Percentiles rank a stretch among this genome's conserved stretches.
phyloP scores from a whole-genome alignment of 2,797 vertebrate species.

The Peromyscus eremicus region DNA sequence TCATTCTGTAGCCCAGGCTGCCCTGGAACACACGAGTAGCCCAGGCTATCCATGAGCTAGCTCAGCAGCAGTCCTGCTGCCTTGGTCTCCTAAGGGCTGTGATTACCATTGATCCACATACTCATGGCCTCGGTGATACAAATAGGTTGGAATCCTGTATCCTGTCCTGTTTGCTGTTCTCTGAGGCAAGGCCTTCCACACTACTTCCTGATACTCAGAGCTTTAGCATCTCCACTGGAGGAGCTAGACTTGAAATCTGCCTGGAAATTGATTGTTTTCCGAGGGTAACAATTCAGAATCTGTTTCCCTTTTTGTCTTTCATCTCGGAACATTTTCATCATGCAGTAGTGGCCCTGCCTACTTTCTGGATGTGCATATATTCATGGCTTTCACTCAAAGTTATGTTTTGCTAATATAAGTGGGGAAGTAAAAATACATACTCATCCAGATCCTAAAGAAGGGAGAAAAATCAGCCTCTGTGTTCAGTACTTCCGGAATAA shows the following conservation, averaged over 20 bases:
- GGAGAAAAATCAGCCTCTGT: neutral
- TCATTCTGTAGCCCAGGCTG: neutral
- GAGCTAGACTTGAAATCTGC: slow-evolving; percentile 22
- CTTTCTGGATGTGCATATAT: slow-evolving; percentile 10
- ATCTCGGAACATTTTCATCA: neutral
- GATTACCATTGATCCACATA: neutral
- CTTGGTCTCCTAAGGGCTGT: neutral
- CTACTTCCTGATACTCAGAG: neutral
- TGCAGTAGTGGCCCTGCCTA: neutral
- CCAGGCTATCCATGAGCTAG: neutral
- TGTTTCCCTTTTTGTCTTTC: slow-evolving; percentile 56
- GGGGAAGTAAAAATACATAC: slow-evolving; percentile 31
- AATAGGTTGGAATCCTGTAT: neutral
- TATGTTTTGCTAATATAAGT: slow-evolving; percentile 21
- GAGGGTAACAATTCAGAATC: slow-evolving; percentile 54
- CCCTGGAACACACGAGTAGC: neutral
- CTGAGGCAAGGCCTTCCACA: neutral
- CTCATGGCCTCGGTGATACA: neutral
- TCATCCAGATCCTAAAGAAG: slow-evolving; percentile 28
- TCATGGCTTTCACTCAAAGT: slow-evolving; percentile 41
- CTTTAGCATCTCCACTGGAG: neutral
- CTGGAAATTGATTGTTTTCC: slow-evolving; percentile 43
- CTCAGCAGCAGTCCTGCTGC: neutral
- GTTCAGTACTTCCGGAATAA: neutral
- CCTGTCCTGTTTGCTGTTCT: neutral